Conservation (phyloP, 1,140 invertebrate species). For the Phenacoccus solenopsis region DNA sequence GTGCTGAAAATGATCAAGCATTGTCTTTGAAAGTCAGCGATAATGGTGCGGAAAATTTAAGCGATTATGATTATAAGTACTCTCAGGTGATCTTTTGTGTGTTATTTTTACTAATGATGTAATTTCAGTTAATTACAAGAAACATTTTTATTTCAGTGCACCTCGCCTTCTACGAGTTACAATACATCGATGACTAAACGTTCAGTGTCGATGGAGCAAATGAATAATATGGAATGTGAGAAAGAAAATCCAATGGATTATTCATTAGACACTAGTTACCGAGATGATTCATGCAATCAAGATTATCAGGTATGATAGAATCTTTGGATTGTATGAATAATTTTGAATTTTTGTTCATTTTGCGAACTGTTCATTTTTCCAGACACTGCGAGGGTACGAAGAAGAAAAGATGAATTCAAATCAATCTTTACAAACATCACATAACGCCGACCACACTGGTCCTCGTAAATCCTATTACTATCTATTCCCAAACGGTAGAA, state of each 20-base stretch:
- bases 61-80: neutral
- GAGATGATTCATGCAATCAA: neutral
- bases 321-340: no score
- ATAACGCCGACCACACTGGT: neutral
- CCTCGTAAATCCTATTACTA: neutral
- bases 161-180: neutral
- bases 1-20: neutral
- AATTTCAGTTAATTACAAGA: no score
- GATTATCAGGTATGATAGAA: neutral
- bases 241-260: neutral
- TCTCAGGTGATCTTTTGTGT: neutral
- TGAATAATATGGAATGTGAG: neutral
- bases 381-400: neutral
- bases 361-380: neutral
- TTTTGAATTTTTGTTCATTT: no score
- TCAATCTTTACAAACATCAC: neutral
- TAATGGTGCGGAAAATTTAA: neutral
- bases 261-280: neutral
- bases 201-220: neutral
- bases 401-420: neutral
- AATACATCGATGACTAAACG: neutral
- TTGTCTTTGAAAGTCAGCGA: neutral
- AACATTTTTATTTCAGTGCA: neutral
- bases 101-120: neutral
- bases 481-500: neutral